These are phyloP conservation scores for Camelus dromedarius DNA, from an alignment of 2,113 vertebrate genomes.

Conservation along the genomic window DNA sequence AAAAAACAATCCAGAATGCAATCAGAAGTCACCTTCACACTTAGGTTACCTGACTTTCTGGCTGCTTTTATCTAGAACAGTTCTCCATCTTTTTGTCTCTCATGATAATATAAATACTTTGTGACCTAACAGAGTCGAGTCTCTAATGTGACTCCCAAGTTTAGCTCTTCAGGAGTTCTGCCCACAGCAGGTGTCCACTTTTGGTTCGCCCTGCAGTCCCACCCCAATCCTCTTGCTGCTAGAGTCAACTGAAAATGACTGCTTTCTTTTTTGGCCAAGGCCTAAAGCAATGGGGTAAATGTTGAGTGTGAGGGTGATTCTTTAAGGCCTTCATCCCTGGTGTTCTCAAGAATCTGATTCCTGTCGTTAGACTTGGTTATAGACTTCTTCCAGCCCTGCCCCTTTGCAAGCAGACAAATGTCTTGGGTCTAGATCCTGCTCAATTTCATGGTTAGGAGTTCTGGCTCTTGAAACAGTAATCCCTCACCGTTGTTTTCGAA, in stretches of 20 bases:
- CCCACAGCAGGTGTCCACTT: neutral
- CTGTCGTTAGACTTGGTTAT: neutral
- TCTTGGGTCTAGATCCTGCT: neutral
- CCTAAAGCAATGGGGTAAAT: neutral
- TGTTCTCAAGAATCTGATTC: neutral
- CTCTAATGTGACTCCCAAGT: neutral
- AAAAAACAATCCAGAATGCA: neutral
- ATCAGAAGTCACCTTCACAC: neutral
- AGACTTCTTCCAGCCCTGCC: neutral
- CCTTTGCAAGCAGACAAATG: neutral
- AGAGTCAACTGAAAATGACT: neutral
- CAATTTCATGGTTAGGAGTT: neutral
- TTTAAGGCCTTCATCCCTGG: neutral
- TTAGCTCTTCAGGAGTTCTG: neutral
- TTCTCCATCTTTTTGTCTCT: neutral
- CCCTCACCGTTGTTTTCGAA: neutral
- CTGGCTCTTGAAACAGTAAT: neutral
- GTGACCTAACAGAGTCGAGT: neutral
- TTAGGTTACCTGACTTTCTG: neutral
- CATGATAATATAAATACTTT: neutral
- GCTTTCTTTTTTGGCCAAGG: neutral
- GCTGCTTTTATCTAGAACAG: neutral
- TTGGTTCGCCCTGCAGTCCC: neutral
- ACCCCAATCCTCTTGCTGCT: neutral
- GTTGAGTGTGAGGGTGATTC: neutral